Evolutionary conservation across 2,888 invertebrate species (phyloP).

Genomic region (Petrophora chlorosata): DNA sequence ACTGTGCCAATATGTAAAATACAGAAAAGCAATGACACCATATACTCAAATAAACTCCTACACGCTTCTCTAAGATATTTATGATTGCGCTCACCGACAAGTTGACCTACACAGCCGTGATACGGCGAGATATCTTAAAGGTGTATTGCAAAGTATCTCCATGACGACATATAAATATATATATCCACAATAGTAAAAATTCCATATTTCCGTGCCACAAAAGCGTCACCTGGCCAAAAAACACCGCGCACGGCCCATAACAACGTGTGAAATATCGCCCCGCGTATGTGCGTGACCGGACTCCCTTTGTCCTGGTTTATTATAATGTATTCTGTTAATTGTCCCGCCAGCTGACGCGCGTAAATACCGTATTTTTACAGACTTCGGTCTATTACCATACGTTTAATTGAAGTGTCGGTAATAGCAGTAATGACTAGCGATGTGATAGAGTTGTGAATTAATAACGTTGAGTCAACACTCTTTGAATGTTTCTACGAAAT

Average conservation of each 20-base stretch:
- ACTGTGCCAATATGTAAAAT: too few species aligned
- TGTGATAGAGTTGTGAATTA: too few species aligned
- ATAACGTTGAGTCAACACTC: too few species aligned
- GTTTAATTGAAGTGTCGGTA: neutral
- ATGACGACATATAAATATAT: too few species aligned
- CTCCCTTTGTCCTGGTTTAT: constrained; percentile 50
- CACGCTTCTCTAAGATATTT: too few species aligned
- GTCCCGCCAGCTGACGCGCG: constrained; percentile 48
- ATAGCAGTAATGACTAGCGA: neutral
- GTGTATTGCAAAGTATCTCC: too few species aligned
- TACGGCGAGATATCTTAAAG: too few species aligned
- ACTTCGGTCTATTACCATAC: constrained; percentile 6
- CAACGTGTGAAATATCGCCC: constrained; percentile 46
- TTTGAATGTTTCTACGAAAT: too few species aligned
- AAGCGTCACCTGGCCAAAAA: constrained; percentile 30
- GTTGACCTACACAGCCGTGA: too few species aligned
- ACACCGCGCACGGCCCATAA: constrained; percentile 36
- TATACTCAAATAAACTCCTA: too few species aligned
- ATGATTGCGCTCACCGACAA: too few species aligned
- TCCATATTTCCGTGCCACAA: constrained; percentile 33
- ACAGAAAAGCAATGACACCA: too few species aligned
- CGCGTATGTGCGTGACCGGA: constrained; percentile 51
- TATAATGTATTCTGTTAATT: constrained; percentile 54
- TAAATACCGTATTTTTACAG: constrained; percentile 13
- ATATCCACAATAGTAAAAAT: constrained; percentile 3